Base-by-base conservation (phyloP, 2,797 vertebrate genomes). In the Chanos chanos region DNA sequence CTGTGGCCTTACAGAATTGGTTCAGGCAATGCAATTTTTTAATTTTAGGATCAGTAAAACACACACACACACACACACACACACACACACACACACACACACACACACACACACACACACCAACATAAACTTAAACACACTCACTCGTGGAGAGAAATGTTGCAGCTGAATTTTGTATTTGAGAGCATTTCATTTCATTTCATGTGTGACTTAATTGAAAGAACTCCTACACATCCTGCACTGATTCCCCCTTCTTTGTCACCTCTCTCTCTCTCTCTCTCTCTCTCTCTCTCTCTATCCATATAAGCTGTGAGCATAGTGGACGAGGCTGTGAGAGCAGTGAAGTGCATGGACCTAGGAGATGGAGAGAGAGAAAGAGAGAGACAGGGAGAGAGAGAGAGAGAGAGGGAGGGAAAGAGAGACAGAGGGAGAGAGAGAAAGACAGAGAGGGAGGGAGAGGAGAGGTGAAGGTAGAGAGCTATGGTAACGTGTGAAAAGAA, bases 1-100 rank as follows among this genome's bases (percentile, higher is more conserved):
- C 54, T 57, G 39, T 37, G 24, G 40, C 45, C 52, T 51, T 40
- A 22, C 40, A 43, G 40, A 43, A 43, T 43, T 43, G 40, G 40
- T 40, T 43, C 43, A 66, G 47, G 16, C 37, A 27, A 30, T 18
- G 27, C 51, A 66, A 59, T 49, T 30, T 18, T 59, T 51, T 65
- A 57, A 51, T 27, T 57, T n/a, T 7, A 15, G 37, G 9, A 39
- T 51, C 45, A 43, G 56, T 56, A 41, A 13, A 7, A 37, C 36
- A 37, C 13, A 34, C 6, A 41, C 22, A 55, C 13, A n/a, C 33
- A 39, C 50, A 37, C 49, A 8, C 47, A 16, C 45, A 48, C 28
- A 28, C 44, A 19, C n/a, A 24, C 41, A 15, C 28, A 15, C 25
- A 19, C 40, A 31, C 54, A 21, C 33, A 7, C 45, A 22, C 47